Conservation (phyloP, 2,888 invertebrate genomes). For the Temnothorax ravouxi region DNA sequence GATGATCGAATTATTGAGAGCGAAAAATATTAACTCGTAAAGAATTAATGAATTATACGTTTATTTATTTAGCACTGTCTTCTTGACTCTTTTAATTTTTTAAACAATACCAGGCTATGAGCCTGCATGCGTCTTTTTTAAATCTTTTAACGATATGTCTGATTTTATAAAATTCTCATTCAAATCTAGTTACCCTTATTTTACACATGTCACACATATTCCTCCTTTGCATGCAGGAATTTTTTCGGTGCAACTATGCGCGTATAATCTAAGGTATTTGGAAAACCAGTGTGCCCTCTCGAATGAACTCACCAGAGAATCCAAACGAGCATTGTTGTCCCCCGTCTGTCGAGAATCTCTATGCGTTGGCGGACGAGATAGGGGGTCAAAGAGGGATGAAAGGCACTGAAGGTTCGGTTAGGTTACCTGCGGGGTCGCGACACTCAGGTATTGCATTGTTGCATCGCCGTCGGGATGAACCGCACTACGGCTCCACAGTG, state of each 20-base stretch:
- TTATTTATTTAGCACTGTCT: no score
- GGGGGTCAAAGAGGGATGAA: slow-evolving; percentile 73
- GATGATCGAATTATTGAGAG: no score
- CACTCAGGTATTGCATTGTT: slow-evolving; percentile 75
- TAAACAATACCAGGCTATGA: no score
- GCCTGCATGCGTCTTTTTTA: no score
- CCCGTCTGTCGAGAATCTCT: slow-evolving; percentile 66
- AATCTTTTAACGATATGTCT: not conserved
- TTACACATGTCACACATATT: not conserved
- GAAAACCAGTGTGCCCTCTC: slow-evolving; percentile 65
- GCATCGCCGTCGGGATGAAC: slow-evolving; percentile 62
- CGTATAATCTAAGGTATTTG: slow-evolving; percentile 70
- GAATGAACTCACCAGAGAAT: slow-evolving; percentile 68
- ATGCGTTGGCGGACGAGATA: slow-evolving; percentile 64
- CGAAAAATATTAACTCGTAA: no score
- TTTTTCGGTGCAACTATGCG: slow-evolving; percentile 44
- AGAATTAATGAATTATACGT: no score
- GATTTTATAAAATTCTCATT: slow-evolving; percentile 32
- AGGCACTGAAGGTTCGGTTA: slow-evolving; percentile 72
- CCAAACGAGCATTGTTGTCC: slow-evolving; percentile 67
- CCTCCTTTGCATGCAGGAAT: not conserved
- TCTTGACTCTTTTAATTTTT: no score
- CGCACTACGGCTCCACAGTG: slow-evolving; percentile 43
- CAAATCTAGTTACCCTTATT: not conserved
- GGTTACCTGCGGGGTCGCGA: slow-evolving; percentile 72